Evolutionary conservation across 2,888 invertebrate species (phyloP), one percentile per base, ranked within the genome.

Genomic region (Agrochola lychnidis): DNA sequence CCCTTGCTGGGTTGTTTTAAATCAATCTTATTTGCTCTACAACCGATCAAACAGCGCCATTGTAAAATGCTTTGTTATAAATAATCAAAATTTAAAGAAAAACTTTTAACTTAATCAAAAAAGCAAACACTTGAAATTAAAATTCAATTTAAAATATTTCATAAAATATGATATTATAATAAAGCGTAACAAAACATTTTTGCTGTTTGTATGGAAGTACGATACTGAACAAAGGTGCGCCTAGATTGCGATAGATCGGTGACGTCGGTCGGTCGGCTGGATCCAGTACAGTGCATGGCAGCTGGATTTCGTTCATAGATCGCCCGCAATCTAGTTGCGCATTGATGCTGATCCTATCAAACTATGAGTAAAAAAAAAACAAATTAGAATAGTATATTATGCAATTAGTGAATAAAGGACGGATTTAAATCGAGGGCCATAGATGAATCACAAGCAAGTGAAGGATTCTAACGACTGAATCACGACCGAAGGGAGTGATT

Each of bases 1-100:
- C 99, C 99, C 87, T 97, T 97, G 87, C 98, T 99, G 93, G 78
- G 66, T 79, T 81, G 75, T 56, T 42, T 62, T 36, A 56, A 2
- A 42, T 82, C 67, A 57, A 67, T 76, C 1, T 67, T 36, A 67
- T 81, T 40, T 14, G 48, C 25, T 42, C 82, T 79, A 79, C 36
- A 79, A 82, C 56, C 76, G 36, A 81, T 42, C 81, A 81, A 81
- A 82, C 76, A 78, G 78, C 81, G 53, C n/a, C 3, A 48, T 73
- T 74, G 53, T 56, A 19, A 74, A 73, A 66, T 78, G 78, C 19
- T 74, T 78, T 78, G 81, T 78, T 81, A 53, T 59, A 51, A 62
- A 10, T 45, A 40, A 67, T 30, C 5, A 40, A 66, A 45, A 51
- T n/a, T 22, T 14, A 57, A 19, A 59, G 16, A 30, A n/a, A 36